phyloP scores from a whole-genome alignment of 2,113 vertebrate species.

The Platanista minor region DNA sequence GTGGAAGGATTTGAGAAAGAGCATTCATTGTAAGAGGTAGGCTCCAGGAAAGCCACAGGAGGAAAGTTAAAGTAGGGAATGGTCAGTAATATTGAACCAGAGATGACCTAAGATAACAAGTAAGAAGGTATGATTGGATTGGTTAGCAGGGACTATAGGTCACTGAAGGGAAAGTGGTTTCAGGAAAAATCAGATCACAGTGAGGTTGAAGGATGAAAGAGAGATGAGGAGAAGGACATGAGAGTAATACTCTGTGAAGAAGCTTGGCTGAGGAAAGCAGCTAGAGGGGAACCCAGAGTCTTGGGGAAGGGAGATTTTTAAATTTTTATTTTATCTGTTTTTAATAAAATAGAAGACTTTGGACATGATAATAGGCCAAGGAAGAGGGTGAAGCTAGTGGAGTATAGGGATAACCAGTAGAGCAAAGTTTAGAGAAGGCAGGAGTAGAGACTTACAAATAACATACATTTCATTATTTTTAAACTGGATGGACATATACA shows the following conservation, averaged over 20 bases:
- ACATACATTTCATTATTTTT: not conserved
- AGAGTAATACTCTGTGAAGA: not conserved
- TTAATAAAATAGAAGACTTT: conserved; percentile 18
- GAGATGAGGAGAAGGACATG: not conserved
- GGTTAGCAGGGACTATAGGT: not conserved
- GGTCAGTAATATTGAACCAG: not conserved
- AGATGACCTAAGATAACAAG: not conserved
- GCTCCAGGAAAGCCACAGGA: not conserved
- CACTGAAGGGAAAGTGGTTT: not conserved
- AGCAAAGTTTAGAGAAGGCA: not conserved
- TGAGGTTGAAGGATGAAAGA: not conserved
- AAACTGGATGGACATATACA: not conserved
- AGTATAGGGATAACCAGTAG: not conserved
- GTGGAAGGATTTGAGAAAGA: not conserved
- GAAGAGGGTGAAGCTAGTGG: not conserved
- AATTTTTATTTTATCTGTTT: conserved; percentile 1
- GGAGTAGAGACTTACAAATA: not conserved
- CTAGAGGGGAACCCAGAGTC: not conserved
- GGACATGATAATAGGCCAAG: not conserved
- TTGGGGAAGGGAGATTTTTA: not conserved
- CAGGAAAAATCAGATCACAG: not conserved
- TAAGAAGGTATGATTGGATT: not conserved
- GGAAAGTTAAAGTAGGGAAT: not conserved
- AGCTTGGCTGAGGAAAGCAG: not conserved
- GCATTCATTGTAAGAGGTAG: not conserved